Evolutionary conservation across 2,113 vertebrate species (phyloP).

Genomic region (Camelus bactrianus): DNA sequence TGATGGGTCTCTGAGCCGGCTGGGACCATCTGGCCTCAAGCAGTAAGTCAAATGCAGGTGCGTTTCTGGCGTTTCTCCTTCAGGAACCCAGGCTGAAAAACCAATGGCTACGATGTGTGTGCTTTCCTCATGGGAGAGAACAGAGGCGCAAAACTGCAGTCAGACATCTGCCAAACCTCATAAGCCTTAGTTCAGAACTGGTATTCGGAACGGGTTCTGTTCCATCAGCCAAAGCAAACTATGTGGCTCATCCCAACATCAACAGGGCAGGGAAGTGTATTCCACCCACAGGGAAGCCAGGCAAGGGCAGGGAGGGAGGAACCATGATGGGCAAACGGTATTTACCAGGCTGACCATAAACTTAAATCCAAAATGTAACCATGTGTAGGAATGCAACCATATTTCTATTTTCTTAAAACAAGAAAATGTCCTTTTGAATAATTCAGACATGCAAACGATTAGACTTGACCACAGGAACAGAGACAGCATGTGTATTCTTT

Average conservation of each 20-base stretch:
- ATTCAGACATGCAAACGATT: neutral
- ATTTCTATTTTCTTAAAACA: conserved; percentile 32
- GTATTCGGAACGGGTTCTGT: neutral
- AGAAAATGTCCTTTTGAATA: neutral
- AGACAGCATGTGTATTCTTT: neutral
- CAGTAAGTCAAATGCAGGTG: neutral
- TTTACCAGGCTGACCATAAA: neutral
- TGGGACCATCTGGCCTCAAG: neutral
- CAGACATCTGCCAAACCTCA: neutral
- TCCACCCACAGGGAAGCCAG: neutral
- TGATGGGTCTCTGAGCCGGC: neutral
- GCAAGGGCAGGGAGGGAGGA: neutral
- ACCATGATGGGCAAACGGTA: neutral
- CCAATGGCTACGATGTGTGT: neutral
- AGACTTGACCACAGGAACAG: neutral
- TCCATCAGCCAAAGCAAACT: neutral
- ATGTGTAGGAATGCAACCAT: neutral
- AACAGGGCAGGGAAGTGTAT: neutral
- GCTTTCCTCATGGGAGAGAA: neutral
- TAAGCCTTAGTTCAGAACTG: neutral
- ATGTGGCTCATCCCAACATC: neutral
- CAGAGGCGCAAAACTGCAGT: neutral
- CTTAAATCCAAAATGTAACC: neutral
- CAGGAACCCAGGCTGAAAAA: neutral
- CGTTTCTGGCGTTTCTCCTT: neutral